These are phyloP conservation scores for Ceraclea dissimilis DNA, from an alignment of 2,888 invertebrate genomes.

Conservation along the genomic window DNA sequence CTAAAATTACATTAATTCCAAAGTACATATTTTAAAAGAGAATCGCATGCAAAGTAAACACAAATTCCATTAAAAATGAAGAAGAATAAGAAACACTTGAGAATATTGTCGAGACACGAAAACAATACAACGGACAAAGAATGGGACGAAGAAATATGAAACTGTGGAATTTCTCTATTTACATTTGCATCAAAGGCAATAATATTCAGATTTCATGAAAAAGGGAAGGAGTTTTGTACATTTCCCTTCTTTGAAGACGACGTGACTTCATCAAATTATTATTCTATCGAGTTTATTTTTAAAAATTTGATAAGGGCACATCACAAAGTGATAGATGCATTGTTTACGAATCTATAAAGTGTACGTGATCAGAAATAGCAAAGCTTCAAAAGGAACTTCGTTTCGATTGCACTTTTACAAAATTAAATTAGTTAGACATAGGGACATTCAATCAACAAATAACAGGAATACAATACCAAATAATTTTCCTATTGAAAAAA, in stretches of 20 bases:
- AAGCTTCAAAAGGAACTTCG: background rate
- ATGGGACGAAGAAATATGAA: background rate
- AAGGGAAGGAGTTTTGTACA: background rate
- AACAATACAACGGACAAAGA: background rate
- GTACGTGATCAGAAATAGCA: background rate
- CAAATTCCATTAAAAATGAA: background rate
- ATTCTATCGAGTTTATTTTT: background rate
- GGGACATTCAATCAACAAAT: too few relatives aligned
- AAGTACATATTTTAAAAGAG: too few relatives aligned
- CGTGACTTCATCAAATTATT: background rate
- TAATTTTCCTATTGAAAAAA: too few relatives aligned
- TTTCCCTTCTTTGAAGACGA: background rate
- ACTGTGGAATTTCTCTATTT: conserved; percentile 10
- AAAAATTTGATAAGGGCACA: background rate
- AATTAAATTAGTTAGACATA: too few relatives aligned
- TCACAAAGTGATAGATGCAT: background rate
- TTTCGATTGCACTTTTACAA: too few relatives aligned
- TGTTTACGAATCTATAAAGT: background rate
- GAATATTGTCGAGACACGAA: background rate
- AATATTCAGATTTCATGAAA: conserved; percentile 18
- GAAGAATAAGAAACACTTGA: background rate
- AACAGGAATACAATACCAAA: too few relatives aligned
- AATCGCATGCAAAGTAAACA: too few relatives aligned
- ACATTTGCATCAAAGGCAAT: conserved; percentile 17
- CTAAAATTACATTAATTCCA: too few relatives aligned